Evolutionary conservation across 1,140 invertebrate genomes (phyloP).

Genomic region (Ceratina calcarata): DNA sequence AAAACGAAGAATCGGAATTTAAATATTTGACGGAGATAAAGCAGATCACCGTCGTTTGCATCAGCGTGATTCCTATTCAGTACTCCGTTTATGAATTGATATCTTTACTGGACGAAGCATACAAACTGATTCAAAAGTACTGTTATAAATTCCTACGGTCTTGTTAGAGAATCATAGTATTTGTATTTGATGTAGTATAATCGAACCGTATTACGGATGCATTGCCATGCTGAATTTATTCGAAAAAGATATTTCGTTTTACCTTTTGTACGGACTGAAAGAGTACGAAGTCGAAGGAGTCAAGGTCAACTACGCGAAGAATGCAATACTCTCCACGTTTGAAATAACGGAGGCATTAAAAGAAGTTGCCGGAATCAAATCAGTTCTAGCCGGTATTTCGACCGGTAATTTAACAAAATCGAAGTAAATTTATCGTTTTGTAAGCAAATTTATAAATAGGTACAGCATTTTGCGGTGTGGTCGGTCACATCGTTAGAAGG

Average conservation of each 20-base stretch:
- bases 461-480: constrained; percentile 84
- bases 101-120: constrained; percentile 51
- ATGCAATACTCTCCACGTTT: constrained; percentile 81
- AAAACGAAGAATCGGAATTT: constrained; percentile 66
- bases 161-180: neutral
- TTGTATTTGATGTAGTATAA: constrained; percentile 62
- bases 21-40: constrained; percentile 76
- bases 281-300: constrained; percentile 69
- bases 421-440: too few species aligned
- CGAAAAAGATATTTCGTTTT: constrained; percentile 84
- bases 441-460: constrained; percentile 41
- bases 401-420: constrained; percentile 76
- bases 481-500: constrained; percentile 84
- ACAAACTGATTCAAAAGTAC: constrained; percentile 54
- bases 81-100: constrained; percentile 43
- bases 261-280: constrained; percentile 83
- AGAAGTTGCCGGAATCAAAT: constrained; percentile 75
- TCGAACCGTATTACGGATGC: constrained; percentile 76
- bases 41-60: constrained; percentile 72
- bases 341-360: constrained; percentile 79
- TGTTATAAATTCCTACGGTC: neutral
- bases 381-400: constrained; percentile 83
- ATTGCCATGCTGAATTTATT: constrained; percentile 83
- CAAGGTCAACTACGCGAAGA: constrained; percentile 80
- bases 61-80: constrained; percentile 70